Base-by-base conservation (phyloP, 2,888 invertebrate genomes). In the Empis livida region DNA sequence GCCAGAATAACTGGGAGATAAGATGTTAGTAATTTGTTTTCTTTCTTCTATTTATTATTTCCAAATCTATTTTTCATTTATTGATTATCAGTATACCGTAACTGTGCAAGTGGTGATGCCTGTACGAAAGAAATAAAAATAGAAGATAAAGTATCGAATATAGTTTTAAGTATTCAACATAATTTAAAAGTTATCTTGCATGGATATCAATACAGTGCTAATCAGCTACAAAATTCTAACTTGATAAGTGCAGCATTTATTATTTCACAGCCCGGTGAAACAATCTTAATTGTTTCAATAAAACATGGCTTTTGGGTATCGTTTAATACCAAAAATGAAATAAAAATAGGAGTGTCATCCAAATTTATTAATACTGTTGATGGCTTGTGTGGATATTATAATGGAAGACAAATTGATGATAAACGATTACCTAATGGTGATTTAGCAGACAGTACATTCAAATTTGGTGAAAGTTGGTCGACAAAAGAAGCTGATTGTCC, bases 391-490 rank as follows among this genome's bases (percentile, higher is more conserved):
- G 90, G 90, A 2, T 80, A 76, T 49, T 86, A 78, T 63, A 84
- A 85, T 65, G 80, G 79, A 2, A 67, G 74, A 27, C 57, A 71
- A 0, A 57, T 61, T 40, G 85, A 88, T 64, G 90, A 90, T 61
- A 79, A 81, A 43, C 74, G 79, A 3, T 73, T 77, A 51, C 88
- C 88, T 0, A 76, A 79, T 61, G 88, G 88, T 1, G 61, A 59
- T 1, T 59, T 73, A 2, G 78, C 82, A 0, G 61, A 71, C 45
- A 79, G 76, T 42, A 80, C 80, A 0, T 74, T 74, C 20, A 80
- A 82, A 55, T 90, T 90, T 63, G 88, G 84, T 1, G 76, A 83
- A 51, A 79, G 82, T 53, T 91, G 90, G 90, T 76, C 76, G 47
- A 73, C 76, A 57, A 61, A 61, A 39, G 59, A 62, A 35, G 55